A percentile compares a stretch with the other conserved stretches of the same genome.
Conservation (phyloP, 2,113 vertebrate species). For the Neotragus moschatus region DNA sequence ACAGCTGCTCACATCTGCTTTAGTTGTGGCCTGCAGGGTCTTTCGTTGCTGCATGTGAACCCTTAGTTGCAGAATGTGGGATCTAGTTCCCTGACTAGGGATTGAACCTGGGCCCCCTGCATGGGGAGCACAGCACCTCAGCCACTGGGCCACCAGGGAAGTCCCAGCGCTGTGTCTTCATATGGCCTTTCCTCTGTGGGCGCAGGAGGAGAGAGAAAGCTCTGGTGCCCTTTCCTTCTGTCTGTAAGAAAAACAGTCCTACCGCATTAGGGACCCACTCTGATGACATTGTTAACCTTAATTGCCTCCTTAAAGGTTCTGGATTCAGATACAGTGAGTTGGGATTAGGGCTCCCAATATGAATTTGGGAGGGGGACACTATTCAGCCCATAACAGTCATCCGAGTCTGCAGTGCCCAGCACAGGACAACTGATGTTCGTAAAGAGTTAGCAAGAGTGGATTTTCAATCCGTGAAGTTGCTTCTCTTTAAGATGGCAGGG, state of each 20-base stretch:
- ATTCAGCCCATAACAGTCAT: background rate
- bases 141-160: background rate
- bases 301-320: background rate
- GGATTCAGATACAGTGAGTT: fast-evolving
- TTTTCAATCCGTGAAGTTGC: background rate
- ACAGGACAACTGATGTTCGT: background rate
- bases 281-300: too few species aligned
- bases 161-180: background rate
- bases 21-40: background rate
- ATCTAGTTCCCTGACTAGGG: background rate
- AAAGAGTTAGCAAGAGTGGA: background rate
- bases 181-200: background rate
- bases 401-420: background rate
- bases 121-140: background rate
- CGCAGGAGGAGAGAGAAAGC: background rate
- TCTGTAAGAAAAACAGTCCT: background rate
- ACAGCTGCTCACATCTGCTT: background rate
- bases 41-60: background rate
- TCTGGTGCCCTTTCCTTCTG: background rate
- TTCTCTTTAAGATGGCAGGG: background rate
- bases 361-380: background rate
- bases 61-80: background rate
- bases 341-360: background rate
- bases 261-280: background rate
- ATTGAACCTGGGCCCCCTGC: background rate